Evolutionary conservation across 1,140 invertebrate genomes (phyloP).

Genomic region (Drosophila bocki): DNA sequence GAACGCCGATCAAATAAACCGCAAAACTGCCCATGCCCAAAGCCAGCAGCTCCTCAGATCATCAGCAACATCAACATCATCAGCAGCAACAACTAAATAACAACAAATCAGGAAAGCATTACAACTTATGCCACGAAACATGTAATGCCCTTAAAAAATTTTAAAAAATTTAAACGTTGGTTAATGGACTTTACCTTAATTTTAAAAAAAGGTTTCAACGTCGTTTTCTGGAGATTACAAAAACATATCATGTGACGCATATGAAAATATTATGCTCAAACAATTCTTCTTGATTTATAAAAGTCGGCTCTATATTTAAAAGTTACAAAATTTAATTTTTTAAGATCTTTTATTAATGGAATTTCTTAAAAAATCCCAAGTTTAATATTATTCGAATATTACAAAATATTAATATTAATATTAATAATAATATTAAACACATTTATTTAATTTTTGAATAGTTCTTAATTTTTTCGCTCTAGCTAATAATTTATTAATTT

Average conservation of each 20-base stretch:
- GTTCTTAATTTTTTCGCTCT: no score
- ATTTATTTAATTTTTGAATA: no score
- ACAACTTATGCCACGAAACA: background rate
- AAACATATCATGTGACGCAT: background rate
- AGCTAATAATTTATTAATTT: no score
- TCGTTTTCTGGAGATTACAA: background rate
- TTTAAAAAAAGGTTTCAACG: background rate
- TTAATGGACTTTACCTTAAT: background rate
- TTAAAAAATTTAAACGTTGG: no score
- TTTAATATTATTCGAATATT: no score
- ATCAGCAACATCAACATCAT: constrained; percentile 25
- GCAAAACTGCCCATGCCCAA: constrained; percentile 59
- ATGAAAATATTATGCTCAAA: no score
- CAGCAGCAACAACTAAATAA: constrained; percentile 18
- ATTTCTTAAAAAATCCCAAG: background rate
- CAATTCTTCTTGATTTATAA: no score
- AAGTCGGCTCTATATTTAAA: background rate
- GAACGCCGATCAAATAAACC: constrained; percentile 77
- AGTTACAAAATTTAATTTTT: background rate
- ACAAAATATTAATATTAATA: no score
- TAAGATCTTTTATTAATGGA: background rate
- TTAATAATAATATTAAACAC: no score
- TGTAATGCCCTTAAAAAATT: background rate
- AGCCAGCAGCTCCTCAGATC: constrained; percentile 37
- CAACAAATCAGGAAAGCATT: constrained; percentile 2